Conservation (phyloP, 2,888 invertebrate species). For the Drosophila multiciliata region DNA sequence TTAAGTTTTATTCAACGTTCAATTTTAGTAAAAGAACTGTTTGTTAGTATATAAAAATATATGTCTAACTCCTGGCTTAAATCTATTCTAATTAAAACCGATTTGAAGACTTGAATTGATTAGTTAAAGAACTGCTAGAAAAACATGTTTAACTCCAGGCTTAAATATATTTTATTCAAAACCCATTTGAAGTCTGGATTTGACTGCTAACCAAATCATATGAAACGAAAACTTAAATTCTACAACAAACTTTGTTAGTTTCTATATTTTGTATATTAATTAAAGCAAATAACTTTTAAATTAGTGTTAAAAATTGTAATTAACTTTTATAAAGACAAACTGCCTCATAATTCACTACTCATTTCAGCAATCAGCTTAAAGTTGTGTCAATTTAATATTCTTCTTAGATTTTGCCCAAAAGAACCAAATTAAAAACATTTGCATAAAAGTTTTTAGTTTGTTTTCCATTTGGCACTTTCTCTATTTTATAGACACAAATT, state of each 20-base stretch:
- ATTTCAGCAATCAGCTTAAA: neutral
- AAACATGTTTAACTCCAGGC: too few relatives aligned
- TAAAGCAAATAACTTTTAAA: neutral
- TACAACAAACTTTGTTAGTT: too few relatives aligned
- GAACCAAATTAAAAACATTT: neutral
- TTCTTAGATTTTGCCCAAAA: neutral
- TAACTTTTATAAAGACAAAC: neutral
- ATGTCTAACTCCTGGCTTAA: neutral
- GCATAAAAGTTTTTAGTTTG: neutral
- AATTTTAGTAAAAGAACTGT: neutral
- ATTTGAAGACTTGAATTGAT: too few relatives aligned
- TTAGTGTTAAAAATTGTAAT: neutral
- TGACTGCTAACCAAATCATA: too few relatives aligned
- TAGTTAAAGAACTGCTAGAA: neutral
- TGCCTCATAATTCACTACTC: rapidly evolving
- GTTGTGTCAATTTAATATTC: too few relatives aligned
- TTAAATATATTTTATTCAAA: too few relatives aligned
- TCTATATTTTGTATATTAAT: too few relatives aligned
- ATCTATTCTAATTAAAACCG: too few relatives aligned
- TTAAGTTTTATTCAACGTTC: neutral
- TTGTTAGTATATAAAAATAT: neutral
- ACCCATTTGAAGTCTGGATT: too few relatives aligned
- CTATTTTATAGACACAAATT: neutral
- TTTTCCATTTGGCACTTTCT: neutral
- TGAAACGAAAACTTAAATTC: too few relatives aligned